Evolutionary conservation across 2,888 invertebrate genomes (phyloP), one percentile per base, ranked within the genome.

Genomic region (Pterostichus madidus): DNA sequence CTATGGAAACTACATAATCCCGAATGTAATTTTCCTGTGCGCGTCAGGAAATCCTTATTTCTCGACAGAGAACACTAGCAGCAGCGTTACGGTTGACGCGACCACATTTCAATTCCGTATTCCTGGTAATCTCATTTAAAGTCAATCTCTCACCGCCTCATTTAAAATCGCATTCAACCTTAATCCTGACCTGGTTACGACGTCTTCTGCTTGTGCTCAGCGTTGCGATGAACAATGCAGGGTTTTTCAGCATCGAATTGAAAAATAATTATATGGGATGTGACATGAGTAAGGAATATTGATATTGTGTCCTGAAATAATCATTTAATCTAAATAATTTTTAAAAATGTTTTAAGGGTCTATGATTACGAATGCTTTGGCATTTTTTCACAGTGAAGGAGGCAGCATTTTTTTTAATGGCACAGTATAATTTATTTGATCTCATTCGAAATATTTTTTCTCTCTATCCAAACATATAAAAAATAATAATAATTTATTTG

Each of bases 101-200:
- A 35, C 35, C 32, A 64, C 13, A 64, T 64, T 49, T 64, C 64
- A 64, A 64, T 64, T 64, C 13, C 35, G 49, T 64, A 31, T 35
- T 13, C 13, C 64, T n/a, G 39, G 32, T 64, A 32, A 64, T 64
- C 64, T 64, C 35, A 64, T 35, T 64, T 35, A 13, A 56, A 59
- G n/a, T 31, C 32, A 35, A 13, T 59, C 35, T 64, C n/a, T 64
- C 13, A 31, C 11, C 13, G 49, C 49, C 31, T 59, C 59, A 31
- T 59, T 64, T 32, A 6, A 49, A 49, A 49, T 49, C 13, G 35
- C 11, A 64, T 64, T 64, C 35, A 13, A 35, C 11, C 64, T 64
- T 64, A 64, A 64, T 64, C 64, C 64, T 31, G 31, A 35, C 0
- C 64, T 64, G 64, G 11, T 35, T 31, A n/a, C 3, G 35, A 64